Conservation (phyloP, 2,797 vertebrate species). For the Dendrocincla fuliginosa region DNA sequence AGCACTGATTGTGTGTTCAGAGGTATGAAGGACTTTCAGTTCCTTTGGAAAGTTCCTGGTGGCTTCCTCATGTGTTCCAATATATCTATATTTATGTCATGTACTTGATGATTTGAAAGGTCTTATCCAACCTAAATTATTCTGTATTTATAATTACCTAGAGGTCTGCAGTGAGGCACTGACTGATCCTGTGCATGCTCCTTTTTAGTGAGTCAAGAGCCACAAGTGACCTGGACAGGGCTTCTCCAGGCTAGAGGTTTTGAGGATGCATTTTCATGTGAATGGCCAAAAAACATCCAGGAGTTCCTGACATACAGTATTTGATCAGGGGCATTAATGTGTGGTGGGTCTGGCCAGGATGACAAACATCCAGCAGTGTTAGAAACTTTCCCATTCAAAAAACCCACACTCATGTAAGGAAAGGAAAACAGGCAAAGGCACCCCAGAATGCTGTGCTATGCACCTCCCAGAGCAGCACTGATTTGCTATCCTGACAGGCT, state of each 20-base stretch:
- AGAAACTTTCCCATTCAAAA: not conserved
- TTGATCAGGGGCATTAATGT: not conserved
- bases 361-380: not conserved
- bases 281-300: not conserved
- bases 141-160: not conserved
- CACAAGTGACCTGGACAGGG: not conserved
- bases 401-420: not conserved
- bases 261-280: not conserved
- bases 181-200: not conserved
- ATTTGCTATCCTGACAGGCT: not conserved
- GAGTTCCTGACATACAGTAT: not conserved
- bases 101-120: not conserved
- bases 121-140: not conserved
- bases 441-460: not conserved
- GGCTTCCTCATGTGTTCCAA: not conserved
- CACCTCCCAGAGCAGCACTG: not conserved
- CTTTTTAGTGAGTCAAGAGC: fast-evolving
- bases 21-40: not conserved
- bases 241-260: not conserved
- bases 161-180: not conserved
- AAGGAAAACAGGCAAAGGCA: not conserved
- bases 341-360: not conserved
- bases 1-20: not conserved
- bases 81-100: not conserved
- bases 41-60: not conserved